Conservation (phyloP, 2,888 invertebrate genomes). For the Dorcus parallelipipedus region DNA sequence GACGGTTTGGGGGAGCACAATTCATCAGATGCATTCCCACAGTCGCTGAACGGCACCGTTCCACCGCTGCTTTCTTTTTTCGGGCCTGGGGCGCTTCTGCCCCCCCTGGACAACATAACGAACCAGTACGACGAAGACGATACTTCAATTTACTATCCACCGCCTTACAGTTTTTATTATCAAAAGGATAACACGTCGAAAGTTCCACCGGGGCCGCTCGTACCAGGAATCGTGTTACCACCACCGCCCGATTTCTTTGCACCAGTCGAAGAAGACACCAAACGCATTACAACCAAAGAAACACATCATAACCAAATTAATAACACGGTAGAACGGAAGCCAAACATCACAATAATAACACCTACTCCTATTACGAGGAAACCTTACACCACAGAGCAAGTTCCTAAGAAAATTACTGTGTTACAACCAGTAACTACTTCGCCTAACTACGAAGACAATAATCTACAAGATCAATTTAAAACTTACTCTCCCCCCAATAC, state of each 20-base stretch:
- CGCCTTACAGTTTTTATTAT: constrained; percentile 83
- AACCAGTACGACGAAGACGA: constrained; percentile 86
- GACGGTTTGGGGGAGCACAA: constrained; percentile 41
- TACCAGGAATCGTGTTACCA: constrained; percentile 83
- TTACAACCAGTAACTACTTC: not conserved
- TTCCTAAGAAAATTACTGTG: not conserved
- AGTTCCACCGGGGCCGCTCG: constrained; percentile 80
- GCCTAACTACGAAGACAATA: constrained; percentile 43
- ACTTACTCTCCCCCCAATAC: constrained; percentile 54
- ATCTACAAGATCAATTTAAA: constrained; percentile 54
- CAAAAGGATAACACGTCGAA: constrained; percentile 69
- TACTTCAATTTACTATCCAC: constrained; percentile 87
- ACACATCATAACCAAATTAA: constrained; percentile 31
- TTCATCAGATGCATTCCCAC: constrained; percentile 50
- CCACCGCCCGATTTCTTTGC: constrained; percentile 87
- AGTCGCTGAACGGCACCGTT: constrained; percentile 47
- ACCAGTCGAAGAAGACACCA: constrained; percentile 57
- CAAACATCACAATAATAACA: constrained; percentile 46
- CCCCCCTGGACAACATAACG: constrained; percentile 50
- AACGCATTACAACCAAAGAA: constrained; percentile 6
- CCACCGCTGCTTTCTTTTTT: constrained; percentile 49
- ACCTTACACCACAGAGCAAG: constrained; percentile 10
- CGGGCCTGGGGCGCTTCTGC: constrained; percentile 59
- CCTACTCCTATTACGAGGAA: constrained; percentile 8
- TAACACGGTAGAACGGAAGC: constrained; percentile 44